Evolutionary conservation across 2,888 invertebrate genomes (phyloP), one percentile per base, ranked within the genome.

Genomic region (Idaea aversata): DNA sequence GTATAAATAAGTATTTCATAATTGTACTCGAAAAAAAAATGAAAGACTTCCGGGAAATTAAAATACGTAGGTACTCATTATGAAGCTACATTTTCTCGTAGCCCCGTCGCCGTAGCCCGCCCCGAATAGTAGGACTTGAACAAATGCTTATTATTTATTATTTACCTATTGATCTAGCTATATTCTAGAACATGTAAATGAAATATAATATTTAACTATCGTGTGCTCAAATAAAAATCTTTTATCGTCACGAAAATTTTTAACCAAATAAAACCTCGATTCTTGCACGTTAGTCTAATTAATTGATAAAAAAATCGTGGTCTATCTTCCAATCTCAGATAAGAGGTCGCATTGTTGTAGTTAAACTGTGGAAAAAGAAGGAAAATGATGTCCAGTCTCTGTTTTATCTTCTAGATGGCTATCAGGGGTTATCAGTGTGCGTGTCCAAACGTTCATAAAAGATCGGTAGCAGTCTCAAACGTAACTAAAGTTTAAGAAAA

Each of bases 371-470:
- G 47, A 47, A 47, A 47, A 47, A 47, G 47, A 34, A 25, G 34
- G 13, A 59, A 77, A 75, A 76, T 75, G 72, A 61, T 76, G 79
- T 80, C 77, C 76, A 78, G 75, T 75, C 61, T 74, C 69, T 79
- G 80, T 78, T 78, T 74, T 88, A 89, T 90, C 89, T 83, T 67
- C 70, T 73, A 80, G 87, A 88, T 88, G 73, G 70, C 80, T 86
- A 90, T 91, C 89, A 82, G 71, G 63, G 63, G 75, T 79, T 86
- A 88, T 88, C 88, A 80, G 72, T 67, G 80, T 80, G 83, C 90
- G 90, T 90, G 91, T 81, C 79, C 74, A 69, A 72, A 75, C 76
- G 77, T 72, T 73, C 80, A 74, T 70, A 65, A 73, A 73, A 77
- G 73, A 83, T 84, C 83, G 83, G 83, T 83, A 77, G 80, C 5